Percentiles rank a stretch among this genome's conserved stretches.
phyloP scores from a whole-genome alignment of 2,797 vertebrate genomes.

The Synaphobranchus kaupii region DNA sequence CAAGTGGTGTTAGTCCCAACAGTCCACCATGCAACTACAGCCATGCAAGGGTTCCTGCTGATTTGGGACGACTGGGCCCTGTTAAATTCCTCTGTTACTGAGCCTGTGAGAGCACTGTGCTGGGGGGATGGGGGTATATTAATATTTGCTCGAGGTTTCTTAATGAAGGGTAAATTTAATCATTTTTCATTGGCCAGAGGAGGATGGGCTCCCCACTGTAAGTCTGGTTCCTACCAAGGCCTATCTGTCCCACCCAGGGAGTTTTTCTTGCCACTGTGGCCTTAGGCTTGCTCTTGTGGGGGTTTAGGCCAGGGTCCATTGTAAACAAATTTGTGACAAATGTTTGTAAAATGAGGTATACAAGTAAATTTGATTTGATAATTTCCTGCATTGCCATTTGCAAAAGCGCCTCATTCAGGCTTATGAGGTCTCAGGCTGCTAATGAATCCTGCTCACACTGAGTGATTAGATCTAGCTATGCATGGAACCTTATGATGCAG shows the following conservation, averaged over 20 bases:
- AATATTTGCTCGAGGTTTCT: background rate
- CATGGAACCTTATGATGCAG: constrained; percentile 5
- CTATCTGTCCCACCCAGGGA: no score
- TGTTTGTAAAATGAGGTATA: no score
- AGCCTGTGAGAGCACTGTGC: background rate
- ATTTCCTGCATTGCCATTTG: constrained; percentile 19
- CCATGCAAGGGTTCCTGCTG: constrained; percentile 53
- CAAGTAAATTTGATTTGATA: background rate
- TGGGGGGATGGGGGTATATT: background rate
- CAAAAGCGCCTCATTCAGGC: constrained; percentile 25
- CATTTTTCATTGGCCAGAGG: background rate
- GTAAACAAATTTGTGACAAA: background rate
- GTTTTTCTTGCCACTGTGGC: background rate
- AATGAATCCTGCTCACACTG: background rate
- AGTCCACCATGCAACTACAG: constrained; percentile 37
- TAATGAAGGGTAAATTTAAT: background rate
- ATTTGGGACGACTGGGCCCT: background rate
- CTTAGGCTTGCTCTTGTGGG: background rate
- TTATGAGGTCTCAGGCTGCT: background rate
- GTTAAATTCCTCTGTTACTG: background rate
- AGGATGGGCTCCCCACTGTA: background rate
- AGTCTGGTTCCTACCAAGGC: background rate
- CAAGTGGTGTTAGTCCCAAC: constrained; percentile 14
- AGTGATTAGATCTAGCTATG: constrained; percentile 43
- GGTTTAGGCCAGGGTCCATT: background rate